A percentile compares a stretch with the other conserved stretches of the same genome.
Evolutionary conservation across 2,113 vertebrate genomes (phyloP).

Genomic region (Dicrurus megarhynchus): DNA sequence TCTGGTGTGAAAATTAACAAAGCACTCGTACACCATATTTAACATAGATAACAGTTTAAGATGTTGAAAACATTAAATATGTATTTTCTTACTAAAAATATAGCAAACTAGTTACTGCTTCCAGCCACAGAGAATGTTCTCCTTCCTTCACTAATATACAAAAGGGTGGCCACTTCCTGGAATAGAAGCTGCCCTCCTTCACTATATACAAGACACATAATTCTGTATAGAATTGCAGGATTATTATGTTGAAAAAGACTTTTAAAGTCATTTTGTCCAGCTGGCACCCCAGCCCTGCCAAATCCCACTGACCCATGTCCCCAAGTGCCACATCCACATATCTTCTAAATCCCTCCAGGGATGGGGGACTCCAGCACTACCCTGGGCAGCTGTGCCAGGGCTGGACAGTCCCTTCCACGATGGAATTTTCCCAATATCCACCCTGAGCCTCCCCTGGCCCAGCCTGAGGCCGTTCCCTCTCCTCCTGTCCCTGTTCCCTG

Average conservation of each 20-base stretch:
- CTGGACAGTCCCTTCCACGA: neutral
- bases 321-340: neutral
- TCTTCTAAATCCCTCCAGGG: neutral
- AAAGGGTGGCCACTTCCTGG: neutral
- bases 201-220: neutral
- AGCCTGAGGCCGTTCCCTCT: neutral
- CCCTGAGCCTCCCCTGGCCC: rapidly evolving
- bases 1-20: neutral
- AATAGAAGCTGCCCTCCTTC: neutral
- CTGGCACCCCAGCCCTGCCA: neutral
- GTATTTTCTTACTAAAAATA: neutral
- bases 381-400: neutral
- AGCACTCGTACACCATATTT: neutral
- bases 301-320: neutral
- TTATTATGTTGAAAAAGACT: neutral
- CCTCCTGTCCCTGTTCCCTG: neutral
- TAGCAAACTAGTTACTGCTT: neutral
- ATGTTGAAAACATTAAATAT: neutral
- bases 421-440: neutral
- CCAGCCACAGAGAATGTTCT: neutral
- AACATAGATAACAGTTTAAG: neutral
- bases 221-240: neutral
- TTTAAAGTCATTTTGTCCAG: neutral
- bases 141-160: neutral
- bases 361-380: too few relatives aligned